A percentile compares a stretch with the other conserved stretches of the same genome.
Conservation (phyloP, 1,140 invertebrate species). For the Steinernema feltiae region DNA sequence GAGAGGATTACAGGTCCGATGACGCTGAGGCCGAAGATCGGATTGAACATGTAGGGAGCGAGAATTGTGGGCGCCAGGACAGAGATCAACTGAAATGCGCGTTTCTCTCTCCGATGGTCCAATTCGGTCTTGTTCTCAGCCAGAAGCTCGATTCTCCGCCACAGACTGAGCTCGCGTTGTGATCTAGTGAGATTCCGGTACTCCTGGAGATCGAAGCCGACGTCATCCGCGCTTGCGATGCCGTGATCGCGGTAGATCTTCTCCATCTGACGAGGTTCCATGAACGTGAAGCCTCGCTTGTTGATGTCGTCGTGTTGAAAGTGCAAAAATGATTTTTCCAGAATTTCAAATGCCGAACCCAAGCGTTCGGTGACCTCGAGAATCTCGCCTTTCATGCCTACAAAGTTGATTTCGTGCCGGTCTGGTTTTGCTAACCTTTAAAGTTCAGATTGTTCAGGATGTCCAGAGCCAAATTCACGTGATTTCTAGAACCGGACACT, state of each 20-base stretch:
- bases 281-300: constrained; percentile 46
- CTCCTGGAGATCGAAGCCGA: background rate
- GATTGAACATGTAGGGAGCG: constrained; percentile 53
- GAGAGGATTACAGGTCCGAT: constrained; percentile 40
- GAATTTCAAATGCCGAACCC: constrained; percentile 32
- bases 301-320: constrained; percentile 42
- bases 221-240: background rate
- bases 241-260: constrained; percentile 39
- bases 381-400: constrained; percentile 44
- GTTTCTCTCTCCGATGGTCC: background rate
- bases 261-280: constrained; percentile 42
- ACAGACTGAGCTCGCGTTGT: constrained; percentile 24
- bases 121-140: constrained; percentile 47
- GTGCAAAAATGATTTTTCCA: constrained; percentile 42
- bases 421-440: constrained; percentile 22
- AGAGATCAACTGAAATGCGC: constrained; percentile 7
- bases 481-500: constrained; percentile 43
- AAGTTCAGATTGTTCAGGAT: constrained; percentile 31
- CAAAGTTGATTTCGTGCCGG: constrained; percentile 44
- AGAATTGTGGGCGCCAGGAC: constrained; percentile 37
- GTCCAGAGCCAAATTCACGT: constrained; percentile 45
- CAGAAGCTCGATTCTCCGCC: constrained; percentile 49
- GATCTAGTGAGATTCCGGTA: background rate
- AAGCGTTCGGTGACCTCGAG: constrained; percentile 42
- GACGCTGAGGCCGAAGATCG: constrained; percentile 40